These are phyloP conservation scores for Aradophagus sp. DNA, from an alignment of 1,140 invertebrate genomes.

Conservation along the genomic window DNA sequence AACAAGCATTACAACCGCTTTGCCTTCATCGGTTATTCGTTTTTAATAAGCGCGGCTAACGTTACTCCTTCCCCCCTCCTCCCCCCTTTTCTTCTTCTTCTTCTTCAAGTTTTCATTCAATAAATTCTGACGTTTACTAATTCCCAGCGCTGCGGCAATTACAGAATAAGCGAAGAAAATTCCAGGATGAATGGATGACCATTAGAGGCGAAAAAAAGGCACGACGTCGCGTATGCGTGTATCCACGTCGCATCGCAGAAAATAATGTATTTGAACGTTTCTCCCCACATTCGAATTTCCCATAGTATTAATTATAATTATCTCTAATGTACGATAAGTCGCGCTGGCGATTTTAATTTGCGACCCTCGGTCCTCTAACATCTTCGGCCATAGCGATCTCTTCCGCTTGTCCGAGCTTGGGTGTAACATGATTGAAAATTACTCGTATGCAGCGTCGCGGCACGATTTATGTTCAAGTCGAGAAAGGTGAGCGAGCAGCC, in stretches of 20 bases:
- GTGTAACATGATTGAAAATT: conserved; percentile 56
- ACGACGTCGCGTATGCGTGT: neutral
- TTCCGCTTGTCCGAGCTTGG: conserved; percentile 12
- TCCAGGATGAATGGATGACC: conserved; percentile 4
- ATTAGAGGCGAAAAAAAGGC: neutral
- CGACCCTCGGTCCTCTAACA: conserved; percentile 19
- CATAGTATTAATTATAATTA: conserved; percentile 50
- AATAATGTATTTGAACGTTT: conserved; percentile 35
- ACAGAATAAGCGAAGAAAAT: conserved; percentile 8
- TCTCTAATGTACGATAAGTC: conserved; percentile 41
- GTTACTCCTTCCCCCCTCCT: too few species aligned
- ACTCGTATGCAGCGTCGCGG: conserved; percentile 41
- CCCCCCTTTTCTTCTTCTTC: too few species aligned
- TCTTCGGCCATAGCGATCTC: too few species aligned
- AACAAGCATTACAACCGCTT: too few species aligned
- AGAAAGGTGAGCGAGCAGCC: too few species aligned
- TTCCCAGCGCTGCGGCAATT: neutral
- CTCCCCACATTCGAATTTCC: conserved; percentile 23
- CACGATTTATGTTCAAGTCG: conserved; percentile 56
- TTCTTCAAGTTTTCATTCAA: too few species aligned
- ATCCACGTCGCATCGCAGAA: conserved; percentile 12
- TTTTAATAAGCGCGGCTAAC: too few species aligned
- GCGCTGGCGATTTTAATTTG: conserved; percentile 44
- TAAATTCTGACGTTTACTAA: too few species aligned
- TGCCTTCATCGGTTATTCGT: too few species aligned